A percentile compares a stretch with the other conserved stretches of the same genome.
phyloP scores from a whole-genome alignment of 2,888 invertebrate genomes.

The Chymomyza caudatula region DNA sequence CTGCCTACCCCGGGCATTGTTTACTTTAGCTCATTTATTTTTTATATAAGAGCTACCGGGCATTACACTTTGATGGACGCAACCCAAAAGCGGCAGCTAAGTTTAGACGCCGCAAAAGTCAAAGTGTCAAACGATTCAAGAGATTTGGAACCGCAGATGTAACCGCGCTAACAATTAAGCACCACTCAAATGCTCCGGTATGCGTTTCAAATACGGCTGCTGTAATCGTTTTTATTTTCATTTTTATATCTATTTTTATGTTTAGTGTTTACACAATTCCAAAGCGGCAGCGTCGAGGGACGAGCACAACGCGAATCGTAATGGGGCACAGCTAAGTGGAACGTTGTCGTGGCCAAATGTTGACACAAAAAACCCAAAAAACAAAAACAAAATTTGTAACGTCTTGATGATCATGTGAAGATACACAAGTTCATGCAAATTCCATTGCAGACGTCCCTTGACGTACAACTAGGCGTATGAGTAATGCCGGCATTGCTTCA shows the following conservation, averaged over 20 bases:
- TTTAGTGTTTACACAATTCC: background rate
- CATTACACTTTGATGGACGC: slow-evolving; percentile 49
- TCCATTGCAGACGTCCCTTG: background rate
- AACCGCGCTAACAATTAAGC: background rate
- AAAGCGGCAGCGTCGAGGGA: background rate
- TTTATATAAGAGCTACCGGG: slow-evolving; percentile 56
- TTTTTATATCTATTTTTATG: background rate
- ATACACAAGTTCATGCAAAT: background rate
- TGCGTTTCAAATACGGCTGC: background rate
- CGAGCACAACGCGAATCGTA: slow-evolving; percentile 28
- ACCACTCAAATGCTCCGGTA: background rate
- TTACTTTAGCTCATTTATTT: slow-evolving; percentile 49
- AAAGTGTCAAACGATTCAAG: slow-evolving; percentile 56
- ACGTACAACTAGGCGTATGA: background rate
- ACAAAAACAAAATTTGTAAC: background rate
- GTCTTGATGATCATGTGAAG: background rate
- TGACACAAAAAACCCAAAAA: background rate
- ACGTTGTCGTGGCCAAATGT: background rate
- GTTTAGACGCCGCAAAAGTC: slow-evolving; percentile 41
- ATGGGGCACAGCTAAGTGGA: background rate
- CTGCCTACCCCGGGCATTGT: slow-evolving; percentile 42
- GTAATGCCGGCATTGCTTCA: background rate
- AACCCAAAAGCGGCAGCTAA: slow-evolving; percentile 6
- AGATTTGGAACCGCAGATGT: slow-evolving; percentile 31
- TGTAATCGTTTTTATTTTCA: background rate